Evolutionary conservation across 2,888 invertebrate species (phyloP).

Genomic region (Chaitophorus viminalis): DNA sequence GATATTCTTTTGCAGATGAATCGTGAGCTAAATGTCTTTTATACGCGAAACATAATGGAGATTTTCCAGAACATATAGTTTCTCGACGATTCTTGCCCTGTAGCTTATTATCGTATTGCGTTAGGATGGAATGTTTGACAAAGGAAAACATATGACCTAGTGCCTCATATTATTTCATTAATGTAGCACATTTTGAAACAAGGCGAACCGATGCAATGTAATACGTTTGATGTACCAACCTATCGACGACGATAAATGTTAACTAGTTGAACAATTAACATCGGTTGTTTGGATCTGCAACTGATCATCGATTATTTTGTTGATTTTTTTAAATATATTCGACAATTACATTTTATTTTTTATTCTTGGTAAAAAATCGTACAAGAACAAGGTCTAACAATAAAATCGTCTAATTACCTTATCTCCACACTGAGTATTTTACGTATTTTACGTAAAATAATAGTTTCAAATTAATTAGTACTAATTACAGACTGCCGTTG

Average conservation of each 20-base stretch:
- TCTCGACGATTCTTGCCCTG: neutral
- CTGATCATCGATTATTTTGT: no score
- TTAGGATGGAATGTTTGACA: neutral
- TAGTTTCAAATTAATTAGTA: neutral
- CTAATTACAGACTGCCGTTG: neutral
- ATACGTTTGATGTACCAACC: no score
- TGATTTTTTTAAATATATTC: no score
- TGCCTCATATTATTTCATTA: neutral
- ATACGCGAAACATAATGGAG: neutral
- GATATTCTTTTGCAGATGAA: no score
- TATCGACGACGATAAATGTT: no score
- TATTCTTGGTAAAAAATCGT: no score
- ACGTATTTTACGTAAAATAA: neutral
- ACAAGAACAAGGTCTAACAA: no score
- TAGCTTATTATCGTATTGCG: neutral
- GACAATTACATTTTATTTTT: neutral
- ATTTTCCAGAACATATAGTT: neutral
- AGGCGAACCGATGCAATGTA: no score
- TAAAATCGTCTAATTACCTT: neutral
- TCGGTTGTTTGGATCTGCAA: no score
- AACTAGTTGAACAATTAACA: no score
- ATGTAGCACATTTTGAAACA: neutral
- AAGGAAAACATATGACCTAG: neutral
- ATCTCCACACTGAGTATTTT: constrained; percentile 13
- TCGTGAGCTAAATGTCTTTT: neutral